Percentiles rank a stretch among this genome's conserved stretches.
These are phyloP conservation scores for Rhineura floridana DNA, from an alignment of 2,113 vertebrate species.

Conservation along the genomic window DNA sequence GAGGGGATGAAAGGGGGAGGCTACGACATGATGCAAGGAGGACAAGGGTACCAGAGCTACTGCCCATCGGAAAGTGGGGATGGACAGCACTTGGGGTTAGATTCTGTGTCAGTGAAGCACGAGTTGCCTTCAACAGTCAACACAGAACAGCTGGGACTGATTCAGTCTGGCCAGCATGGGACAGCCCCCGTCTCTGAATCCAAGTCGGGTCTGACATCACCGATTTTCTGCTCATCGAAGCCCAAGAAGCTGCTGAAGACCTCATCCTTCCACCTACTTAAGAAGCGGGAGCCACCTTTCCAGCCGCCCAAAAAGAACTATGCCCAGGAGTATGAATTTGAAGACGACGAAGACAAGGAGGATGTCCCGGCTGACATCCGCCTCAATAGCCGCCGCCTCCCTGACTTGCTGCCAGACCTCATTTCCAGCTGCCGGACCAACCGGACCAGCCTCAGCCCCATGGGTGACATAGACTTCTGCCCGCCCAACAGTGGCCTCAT, in stretches of 20 bases:
- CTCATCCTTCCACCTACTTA: slow-evolving; percentile 90
- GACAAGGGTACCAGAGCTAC: slow-evolving; percentile 81
- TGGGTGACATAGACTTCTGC: slow-evolving; percentile 91
- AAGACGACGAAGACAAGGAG: slow-evolving; percentile 91
- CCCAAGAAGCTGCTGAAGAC: slow-evolving; percentile 94
- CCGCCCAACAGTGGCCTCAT: slow-evolving; percentile 83
- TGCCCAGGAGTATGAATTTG: slow-evolving; percentile 94
- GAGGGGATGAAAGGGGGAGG: slow-evolving; percentile 53
- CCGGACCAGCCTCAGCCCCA: slow-evolving; percentile 84
- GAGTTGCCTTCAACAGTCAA: slow-evolving; percentile 94
- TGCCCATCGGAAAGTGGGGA: slow-evolving; percentile 76
- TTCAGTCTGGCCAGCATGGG: slow-evolving; percentile 82
- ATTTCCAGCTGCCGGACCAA: slow-evolving; percentile 88
- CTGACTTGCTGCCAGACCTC: slow-evolving; percentile 87
- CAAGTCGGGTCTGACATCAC: slow-evolving; percentile 82
- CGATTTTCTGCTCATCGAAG: slow-evolving; percentile 92
- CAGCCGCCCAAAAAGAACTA: slow-evolving; percentile 91
- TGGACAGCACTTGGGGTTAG: slow-evolving; percentile 79
- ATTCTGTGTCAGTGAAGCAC: slow-evolving; percentile 83
- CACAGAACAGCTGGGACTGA: slow-evolving; percentile 89
- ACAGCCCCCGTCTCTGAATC: not conserved
- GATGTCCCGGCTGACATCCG: slow-evolving; percentile 92
- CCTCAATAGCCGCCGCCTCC: slow-evolving; percentile 88
- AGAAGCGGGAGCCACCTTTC: slow-evolving; percentile 86
- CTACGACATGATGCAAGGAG: slow-evolving; percentile 81